phyloP scores from a whole-genome alignment of 2,888 invertebrate genomes.

The Parnassius glacialis region DNA sequence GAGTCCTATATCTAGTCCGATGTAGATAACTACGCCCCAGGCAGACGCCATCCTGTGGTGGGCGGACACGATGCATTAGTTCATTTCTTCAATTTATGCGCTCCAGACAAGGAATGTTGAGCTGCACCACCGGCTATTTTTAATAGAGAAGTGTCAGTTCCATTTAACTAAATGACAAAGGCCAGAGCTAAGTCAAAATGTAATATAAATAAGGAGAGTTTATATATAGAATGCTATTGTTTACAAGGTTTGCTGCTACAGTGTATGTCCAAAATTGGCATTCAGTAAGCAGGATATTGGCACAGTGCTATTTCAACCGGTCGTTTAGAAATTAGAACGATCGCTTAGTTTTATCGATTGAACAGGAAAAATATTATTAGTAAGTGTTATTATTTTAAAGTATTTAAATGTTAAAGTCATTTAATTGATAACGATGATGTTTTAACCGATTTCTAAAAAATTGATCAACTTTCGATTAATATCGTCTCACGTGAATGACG shows the following conservation, averaged over 20 bases:
- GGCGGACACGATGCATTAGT: slow-evolving; percentile 58
- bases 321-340: not conserved
- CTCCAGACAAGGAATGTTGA: slow-evolving; percentile 31
- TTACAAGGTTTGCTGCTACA: not conserved
- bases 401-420: not conserved
- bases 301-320: slow-evolving; percentile 10
- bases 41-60: slow-evolving; percentile 41
- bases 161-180: slow-evolving; percentile 16
- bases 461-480: too few relatives aligned
- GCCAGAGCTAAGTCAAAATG: slow-evolving; percentile 5
- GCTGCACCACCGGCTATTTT: slow-evolving; percentile 13
- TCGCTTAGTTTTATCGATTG: not conserved
- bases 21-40: slow-evolving; percentile 40
- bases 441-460: too few relatives aligned
- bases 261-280: slow-evolving; percentile 4
- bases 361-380: not conserved
- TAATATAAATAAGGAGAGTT: slow-evolving; percentile 1
- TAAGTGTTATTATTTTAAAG: not conserved
- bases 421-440: too few relatives aligned
- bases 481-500: too few relatives aligned
- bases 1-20: slow-evolving; percentile 30
- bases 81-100: slow-evolving; percentile 57
- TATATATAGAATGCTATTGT: slow-evolving; percentile 1
- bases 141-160: slow-evolving; percentile 23
- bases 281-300: slow-evolving; percentile 22